phyloP scores from a whole-genome alignment of 2,797 vertebrate species.

The Calcarius lapponicus region DNA sequence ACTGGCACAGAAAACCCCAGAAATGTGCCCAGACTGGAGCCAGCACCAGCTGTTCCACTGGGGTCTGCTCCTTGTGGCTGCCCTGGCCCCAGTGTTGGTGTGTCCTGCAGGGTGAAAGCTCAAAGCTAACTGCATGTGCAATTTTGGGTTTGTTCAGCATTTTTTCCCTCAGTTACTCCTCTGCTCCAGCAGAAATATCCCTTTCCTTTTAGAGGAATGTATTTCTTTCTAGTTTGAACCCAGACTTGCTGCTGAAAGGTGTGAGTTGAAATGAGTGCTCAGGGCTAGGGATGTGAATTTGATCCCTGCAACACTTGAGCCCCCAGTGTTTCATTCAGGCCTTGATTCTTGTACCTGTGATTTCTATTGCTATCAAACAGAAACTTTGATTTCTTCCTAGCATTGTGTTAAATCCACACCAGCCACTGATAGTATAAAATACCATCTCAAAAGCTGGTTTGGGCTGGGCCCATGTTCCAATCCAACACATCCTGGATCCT shows the following conservation, averaged over 20 bases:
- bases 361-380: background rate
- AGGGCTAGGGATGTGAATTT: background rate
- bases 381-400: background rate
- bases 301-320: background rate
- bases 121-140: background rate
- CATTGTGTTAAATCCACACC: background rate
- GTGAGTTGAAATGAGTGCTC: background rate
- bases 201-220: background rate
- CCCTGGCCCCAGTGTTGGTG: background rate
- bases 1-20: background rate
- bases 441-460: background rate
- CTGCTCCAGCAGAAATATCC: background rate
- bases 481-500: background rate
- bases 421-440: background rate
- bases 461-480: background rate
- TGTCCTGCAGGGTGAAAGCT: background rate
- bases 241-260: background rate
- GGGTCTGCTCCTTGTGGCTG: background rate
- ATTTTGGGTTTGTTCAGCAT: background rate
- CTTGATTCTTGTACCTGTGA: background rate
- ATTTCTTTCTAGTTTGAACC: background rate
- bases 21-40: background rate
- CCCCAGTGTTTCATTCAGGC: background rate
- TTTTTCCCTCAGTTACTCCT: background rate
- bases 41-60: background rate